Conservation (phyloP, 2,888 invertebrate genomes). For the Cetonia aurata region DNA sequence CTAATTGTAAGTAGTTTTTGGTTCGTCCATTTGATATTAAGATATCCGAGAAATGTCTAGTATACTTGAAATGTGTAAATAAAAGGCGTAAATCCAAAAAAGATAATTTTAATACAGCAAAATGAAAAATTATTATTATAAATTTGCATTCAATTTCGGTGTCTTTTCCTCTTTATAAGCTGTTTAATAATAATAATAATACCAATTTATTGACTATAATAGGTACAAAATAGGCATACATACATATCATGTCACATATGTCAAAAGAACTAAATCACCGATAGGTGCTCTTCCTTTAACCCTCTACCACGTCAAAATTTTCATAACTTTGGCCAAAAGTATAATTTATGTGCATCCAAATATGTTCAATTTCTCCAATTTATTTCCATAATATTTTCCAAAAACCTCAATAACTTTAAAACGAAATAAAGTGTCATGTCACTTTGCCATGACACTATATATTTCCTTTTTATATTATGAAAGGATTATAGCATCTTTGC, state of each 20-base stretch:
- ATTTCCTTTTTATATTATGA: constrained; percentile 3
- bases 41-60: not conserved
- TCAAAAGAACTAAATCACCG: not conserved
- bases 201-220: too few relatives aligned
- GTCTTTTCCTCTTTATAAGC: not conserved
- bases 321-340: too few relatives aligned
- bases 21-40: not conserved
- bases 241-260: too few relatives aligned
- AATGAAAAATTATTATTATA: not conserved
- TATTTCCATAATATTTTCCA: too few relatives aligned
- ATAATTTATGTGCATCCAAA: too few relatives aligned
- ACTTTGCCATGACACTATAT: too few relatives aligned
- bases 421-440: too few relatives aligned
- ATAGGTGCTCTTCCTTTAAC: too few relatives aligned
- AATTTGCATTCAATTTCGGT: not conserved
- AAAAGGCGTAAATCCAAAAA: not conserved
- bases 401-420: too few relatives aligned
- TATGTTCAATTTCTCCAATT: too few relatives aligned
- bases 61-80: not conserved
- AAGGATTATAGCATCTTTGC: not conserved
- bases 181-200: not conserved
- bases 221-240: too few relatives aligned
- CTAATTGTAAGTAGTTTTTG: not conserved
- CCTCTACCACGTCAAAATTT: too few relatives aligned
- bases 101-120: not conserved